Evolutionary conservation across 1,140 invertebrate species (phyloP).

Genomic region (Coenobita brevimanus): DNA sequence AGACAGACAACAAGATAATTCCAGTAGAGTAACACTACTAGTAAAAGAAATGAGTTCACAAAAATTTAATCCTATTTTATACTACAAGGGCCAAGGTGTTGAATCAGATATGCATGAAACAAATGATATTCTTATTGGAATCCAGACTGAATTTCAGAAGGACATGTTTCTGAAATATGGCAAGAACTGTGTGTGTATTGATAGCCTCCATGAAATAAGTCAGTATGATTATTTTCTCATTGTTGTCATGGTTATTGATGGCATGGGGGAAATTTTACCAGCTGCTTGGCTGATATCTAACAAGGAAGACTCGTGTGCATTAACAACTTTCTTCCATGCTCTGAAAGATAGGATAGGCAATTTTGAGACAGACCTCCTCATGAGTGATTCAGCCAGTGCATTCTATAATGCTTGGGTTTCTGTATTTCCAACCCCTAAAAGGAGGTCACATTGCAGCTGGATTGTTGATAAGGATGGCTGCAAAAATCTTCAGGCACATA

Average conservation of each 20-base stretch:
- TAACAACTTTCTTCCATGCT: constrained; percentile 19
- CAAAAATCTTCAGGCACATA: constrained; percentile 12
- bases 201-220: constrained; percentile 7
- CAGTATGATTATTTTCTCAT: constrained; percentile 24
- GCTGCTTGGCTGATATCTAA: constrained; percentile 15
- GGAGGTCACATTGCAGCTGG: constrained; percentile 7
- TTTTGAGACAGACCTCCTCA: constrained; percentile 11
- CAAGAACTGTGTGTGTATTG: constrained; percentile 24
- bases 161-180: constrained; percentile 29
- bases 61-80: constrained; percentile 18
- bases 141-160: constrained; percentile 22
- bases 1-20: constrained; percentile 15
- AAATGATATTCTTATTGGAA: constrained; percentile 12
- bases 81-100: constrained; percentile 19
- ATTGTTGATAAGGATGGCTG: not conserved
- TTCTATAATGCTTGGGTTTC: constrained; percentile 25
- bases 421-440: constrained; percentile 10
- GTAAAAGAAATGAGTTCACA: constrained; percentile 16
- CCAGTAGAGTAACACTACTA: not conserved
- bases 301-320: constrained; percentile 28
- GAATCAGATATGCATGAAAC: constrained; percentile 1
- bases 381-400: constrained; percentile 28
- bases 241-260: constrained; percentile 22
- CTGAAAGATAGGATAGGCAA: constrained; percentile 17
- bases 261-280: constrained; percentile 18